Conservation (phyloP, 2,797 vertebrate genomes). For the Serranus cabrilla region DNA sequence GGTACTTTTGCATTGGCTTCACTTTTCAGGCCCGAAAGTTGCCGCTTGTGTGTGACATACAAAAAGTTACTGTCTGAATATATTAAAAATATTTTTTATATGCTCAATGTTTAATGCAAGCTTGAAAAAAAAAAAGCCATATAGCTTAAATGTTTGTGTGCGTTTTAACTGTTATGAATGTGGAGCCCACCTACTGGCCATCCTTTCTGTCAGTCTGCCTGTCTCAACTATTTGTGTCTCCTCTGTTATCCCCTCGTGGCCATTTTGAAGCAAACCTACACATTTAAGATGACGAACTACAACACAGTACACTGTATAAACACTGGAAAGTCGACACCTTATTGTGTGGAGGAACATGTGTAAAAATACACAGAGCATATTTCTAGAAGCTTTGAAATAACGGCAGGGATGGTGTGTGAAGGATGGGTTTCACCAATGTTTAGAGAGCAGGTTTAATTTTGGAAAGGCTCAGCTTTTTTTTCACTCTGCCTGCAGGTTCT, state of each 20-base stretch:
- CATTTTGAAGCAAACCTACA: slow-evolving; percentile 42
- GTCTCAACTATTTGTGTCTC: slow-evolving; percentile 16
- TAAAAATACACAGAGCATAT: slow-evolving; percentile 65
- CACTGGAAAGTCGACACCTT: slow-evolving; percentile 70
- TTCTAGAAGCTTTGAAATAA: slow-evolving; percentile 64
- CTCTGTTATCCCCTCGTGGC: slow-evolving; percentile 2
- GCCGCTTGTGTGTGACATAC: background rate
- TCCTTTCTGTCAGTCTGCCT: background rate
- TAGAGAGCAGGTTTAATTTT: slow-evolving; percentile 66
- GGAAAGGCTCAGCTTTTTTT: slow-evolving; percentile 42
- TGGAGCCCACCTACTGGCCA: background rate
- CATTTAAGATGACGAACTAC: slow-evolving; percentile 57
- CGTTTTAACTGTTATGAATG: background rate
- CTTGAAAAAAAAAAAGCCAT: too few relatives aligned
- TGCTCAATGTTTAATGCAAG: background rate
- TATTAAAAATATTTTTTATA: slow-evolving; percentile 1
- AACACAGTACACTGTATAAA: slow-evolving; percentile 59
- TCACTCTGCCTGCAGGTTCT: slow-evolving; percentile 27
- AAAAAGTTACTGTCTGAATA: slow-evolving; percentile 12
- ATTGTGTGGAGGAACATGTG: slow-evolving; percentile 67
- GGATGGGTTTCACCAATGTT: slow-evolving; percentile 64
- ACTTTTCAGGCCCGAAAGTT: too few relatives aligned
- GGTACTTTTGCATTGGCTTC: too few relatives aligned
- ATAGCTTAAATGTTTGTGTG: background rate
- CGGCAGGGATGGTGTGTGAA: slow-evolving; percentile 49